These are phyloP conservation scores for Eupsilia transversa DNA, from an alignment of 2,888 invertebrate species.

Conservation along the genomic window DNA sequence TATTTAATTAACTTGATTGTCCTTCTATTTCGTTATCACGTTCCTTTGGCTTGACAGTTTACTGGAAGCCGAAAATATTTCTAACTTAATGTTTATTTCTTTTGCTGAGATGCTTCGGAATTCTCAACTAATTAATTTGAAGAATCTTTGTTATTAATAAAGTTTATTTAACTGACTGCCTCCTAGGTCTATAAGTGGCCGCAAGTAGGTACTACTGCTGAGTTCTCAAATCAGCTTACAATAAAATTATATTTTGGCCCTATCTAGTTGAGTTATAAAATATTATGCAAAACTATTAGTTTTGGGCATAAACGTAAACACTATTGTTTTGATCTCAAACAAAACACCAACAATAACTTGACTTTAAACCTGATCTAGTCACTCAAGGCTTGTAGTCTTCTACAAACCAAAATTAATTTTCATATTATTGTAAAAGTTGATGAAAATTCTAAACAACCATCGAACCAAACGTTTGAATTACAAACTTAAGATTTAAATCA, in stretches of 20 bases:
- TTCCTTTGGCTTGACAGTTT: conserved; percentile 11
- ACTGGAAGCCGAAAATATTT: neutral
- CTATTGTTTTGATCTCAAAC: neutral
- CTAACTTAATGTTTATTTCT: conserved; percentile 4
- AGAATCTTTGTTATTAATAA: neutral
- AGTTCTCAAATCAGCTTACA: neutral
- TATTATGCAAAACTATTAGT: neutral
- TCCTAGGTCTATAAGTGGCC: too few species aligned
- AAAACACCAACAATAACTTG: conserved; percentile 13
- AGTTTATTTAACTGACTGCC: too few species aligned
- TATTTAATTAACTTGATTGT: conserved; percentile 39
- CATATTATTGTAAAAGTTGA: conserved; percentile 12
- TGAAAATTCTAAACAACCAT: conserved; percentile 29
- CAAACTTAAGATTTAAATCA: conserved; percentile 45
- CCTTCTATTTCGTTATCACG: conserved; percentile 40
- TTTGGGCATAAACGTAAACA: neutral
- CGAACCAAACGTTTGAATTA: conserved; percentile 17
- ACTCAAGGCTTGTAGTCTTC: neutral
- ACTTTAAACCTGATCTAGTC: neutral
- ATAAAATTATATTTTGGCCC: neutral
- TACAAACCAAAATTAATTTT: conserved; percentile 20
- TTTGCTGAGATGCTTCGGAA: neutral
- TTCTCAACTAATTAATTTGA: neutral
- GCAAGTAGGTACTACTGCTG: too few species aligned
- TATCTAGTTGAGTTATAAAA: neutral